Conservation (phyloP, 2,113 vertebrate genomes). For the Ptyas mucosa region DNA sequence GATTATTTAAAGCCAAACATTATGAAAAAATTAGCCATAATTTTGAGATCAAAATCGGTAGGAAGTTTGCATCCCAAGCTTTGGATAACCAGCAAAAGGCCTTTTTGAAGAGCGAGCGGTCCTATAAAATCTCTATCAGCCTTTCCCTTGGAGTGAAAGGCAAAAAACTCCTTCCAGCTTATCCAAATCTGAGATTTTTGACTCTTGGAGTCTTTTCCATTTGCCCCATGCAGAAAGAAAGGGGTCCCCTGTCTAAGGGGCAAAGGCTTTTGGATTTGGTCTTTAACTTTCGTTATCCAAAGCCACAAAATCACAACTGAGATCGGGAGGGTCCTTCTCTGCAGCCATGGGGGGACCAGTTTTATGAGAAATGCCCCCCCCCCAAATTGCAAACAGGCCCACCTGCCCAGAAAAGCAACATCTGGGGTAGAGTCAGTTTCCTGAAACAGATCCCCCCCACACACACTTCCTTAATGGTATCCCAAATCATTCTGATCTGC, state of each 20-base stretch:
- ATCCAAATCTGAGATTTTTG: background rate
- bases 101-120: background rate
- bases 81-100: fast-evolving
- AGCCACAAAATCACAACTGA: background rate
- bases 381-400: background rate
- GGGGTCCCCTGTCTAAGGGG: background rate
- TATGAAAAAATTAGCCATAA: background rate
- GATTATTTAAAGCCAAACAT: background rate
- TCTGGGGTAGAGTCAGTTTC: background rate
- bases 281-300: background rate
- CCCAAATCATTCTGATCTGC: background rate
- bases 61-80: background rate
- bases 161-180: background rate
- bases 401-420: background rate
- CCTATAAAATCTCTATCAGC: background rate
- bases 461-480: background rate
- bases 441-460: background rate
- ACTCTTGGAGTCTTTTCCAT: background rate
- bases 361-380: background rate
- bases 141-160: background rate
- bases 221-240: background rate
- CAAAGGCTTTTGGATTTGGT: background rate
- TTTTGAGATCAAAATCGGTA: background rate
- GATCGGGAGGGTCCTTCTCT: background rate
- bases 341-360: background rate